phyloP scores from a whole-genome alignment of 2,113 vertebrate genomes.

The Cariama cristata region DNA sequence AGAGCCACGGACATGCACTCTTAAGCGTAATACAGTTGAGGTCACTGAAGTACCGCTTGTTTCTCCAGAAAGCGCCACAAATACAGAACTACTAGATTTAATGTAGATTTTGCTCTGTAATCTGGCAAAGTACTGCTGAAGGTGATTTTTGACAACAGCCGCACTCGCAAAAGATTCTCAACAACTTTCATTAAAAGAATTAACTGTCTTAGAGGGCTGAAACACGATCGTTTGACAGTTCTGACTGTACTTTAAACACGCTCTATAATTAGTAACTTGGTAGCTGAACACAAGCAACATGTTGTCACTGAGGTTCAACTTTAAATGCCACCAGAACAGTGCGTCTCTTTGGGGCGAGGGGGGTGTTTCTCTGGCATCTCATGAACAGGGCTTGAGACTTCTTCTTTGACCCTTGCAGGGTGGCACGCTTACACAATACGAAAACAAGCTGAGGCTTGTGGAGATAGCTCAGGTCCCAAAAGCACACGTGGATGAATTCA shows the following conservation, averaged over 20 bases:
- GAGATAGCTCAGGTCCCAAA: conserved; percentile 99
- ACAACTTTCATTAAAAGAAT: neutral
- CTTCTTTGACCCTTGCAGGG: conserved; percentile 78
- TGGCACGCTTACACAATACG: conserved; percentile 93
- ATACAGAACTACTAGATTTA: neutral
- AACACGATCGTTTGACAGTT: neutral
- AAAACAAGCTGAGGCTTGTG: conserved; percentile 94
- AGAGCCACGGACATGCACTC: neutral
- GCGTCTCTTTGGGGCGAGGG: neutral
- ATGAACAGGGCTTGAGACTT: neutral
- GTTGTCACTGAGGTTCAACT: neutral
- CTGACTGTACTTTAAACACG: neutral
- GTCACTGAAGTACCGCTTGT: neutral
- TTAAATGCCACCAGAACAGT: neutral
- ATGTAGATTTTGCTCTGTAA: neutral
- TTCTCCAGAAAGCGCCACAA: neutral
- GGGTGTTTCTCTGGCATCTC: neutral
- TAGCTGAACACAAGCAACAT: neutral
- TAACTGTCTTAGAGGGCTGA: neutral
- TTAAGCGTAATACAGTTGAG: neutral
- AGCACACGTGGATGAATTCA: conserved; percentile 96
- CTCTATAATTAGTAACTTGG: neutral
- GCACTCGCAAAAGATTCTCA: neutral
- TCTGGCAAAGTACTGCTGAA: neutral
- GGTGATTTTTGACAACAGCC: neutral